Evolutionary conservation across 2,113 vertebrate species (phyloP).

Genomic region (Caracal caracal): DNA sequence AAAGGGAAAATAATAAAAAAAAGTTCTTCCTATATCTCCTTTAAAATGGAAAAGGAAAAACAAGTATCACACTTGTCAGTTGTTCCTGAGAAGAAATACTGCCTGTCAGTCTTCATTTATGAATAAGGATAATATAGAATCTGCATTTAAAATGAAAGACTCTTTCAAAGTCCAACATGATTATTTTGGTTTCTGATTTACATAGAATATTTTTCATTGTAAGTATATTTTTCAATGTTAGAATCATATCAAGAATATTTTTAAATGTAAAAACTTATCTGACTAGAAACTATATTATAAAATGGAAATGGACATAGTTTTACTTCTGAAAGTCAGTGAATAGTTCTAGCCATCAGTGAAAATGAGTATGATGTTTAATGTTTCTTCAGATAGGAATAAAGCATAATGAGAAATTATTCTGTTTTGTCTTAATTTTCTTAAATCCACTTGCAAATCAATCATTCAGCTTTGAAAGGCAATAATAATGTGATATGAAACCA

Average conservation of each 20-base stretch:
- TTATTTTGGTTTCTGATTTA: constrained; percentile 23
- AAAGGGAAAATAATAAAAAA: constrained; percentile 8
- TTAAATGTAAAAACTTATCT: background rate
- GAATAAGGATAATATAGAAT: background rate
- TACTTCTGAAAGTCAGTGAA: constrained; percentile 11
- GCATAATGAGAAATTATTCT: background rate
- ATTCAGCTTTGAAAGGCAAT: constrained; percentile 20
- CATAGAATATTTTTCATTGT: background rate
- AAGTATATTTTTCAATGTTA: constrained; percentile 1
- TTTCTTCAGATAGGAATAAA: background rate
- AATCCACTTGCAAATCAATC: constrained; percentile 6
- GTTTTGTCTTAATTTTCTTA: constrained; percentile 3
- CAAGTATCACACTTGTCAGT: background rate
- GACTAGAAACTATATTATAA: background rate
- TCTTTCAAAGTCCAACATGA: background rate
- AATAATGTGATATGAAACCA: background rate
- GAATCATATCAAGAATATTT: constrained; percentile 30
- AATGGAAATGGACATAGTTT: background rate
- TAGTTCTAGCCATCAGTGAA: background rate
- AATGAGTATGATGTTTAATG: constrained; percentile 3
- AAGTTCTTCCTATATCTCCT: background rate
- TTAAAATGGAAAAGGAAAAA: constrained; percentile 52
- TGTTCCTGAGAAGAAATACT: constrained; percentile 7
- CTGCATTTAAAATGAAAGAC: background rate
- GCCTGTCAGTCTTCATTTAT: background rate